phyloP scores from a whole-genome alignment of 2,888 invertebrate species.

The Tachina lurida region DNA sequence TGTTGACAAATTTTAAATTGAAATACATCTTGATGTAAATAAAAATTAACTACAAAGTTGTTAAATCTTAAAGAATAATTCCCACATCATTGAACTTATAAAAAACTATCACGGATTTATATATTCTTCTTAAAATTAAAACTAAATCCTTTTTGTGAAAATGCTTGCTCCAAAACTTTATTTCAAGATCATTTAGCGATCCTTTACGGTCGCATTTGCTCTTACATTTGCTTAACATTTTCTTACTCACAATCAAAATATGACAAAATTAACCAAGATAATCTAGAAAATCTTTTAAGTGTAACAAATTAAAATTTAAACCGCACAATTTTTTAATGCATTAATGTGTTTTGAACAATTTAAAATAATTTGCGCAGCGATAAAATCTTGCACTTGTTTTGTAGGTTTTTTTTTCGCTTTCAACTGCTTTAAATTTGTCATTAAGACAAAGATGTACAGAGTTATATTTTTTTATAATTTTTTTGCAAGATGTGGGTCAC shows the following conservation, averaged over 20 bases:
- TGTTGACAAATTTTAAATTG: no score
- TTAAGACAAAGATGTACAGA: constrained; percentile 54
- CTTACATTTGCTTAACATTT: constrained; percentile 15
- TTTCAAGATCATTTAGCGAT: not conserved
- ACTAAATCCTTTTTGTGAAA: no score
- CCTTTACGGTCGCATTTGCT: not conserved
- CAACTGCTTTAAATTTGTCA: constrained; percentile 45
- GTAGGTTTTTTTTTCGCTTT: not conserved
- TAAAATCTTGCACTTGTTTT: constrained; percentile 62
- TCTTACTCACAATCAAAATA: constrained; percentile 61
- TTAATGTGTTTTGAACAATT: constrained; percentile 50
- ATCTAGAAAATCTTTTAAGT: constrained; percentile 64
- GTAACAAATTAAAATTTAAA: constrained; percentile 66
- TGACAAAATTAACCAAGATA: constrained; percentile 68
- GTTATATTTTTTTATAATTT: not conserved
- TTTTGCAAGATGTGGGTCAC: constrained; percentile 49
- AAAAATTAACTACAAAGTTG: no score
- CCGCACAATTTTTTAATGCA: constrained; percentile 28
- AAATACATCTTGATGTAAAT: no score
- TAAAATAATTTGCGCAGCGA: constrained; percentile 64
- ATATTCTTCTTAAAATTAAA: no score
- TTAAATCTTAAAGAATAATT: no score
- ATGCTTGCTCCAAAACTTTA: not conserved
- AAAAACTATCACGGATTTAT: no score
- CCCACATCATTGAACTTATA: no score